Evolutionary conservation across 2,888 invertebrate genomes (phyloP), one percentile per base, ranked within the genome.

Genomic region (Kryphioiulus occultus): DNA sequence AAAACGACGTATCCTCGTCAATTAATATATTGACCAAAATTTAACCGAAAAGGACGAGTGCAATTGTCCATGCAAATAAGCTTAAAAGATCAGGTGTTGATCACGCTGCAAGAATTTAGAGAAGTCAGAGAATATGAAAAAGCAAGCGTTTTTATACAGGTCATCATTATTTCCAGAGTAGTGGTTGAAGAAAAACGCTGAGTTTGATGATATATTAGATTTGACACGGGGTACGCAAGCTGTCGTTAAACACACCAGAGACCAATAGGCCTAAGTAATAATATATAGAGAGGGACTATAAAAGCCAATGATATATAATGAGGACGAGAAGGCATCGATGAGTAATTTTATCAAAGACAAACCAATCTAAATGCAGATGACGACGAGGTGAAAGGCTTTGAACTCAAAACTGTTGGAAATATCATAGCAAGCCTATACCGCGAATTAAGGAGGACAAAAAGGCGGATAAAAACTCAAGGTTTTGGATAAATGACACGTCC

Each of bases 321-420:
- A 78, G 78, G 78, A 78, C 26, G 78, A 78, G 78, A 78, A 78
- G 78, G 78, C 78, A 78, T 78, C 78, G 78, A 78, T 78, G 85
- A 39, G 44, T 85, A 85, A 85, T 85, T 85, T 85, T 39, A 44
- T 85, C 85, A 85, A 85, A 85, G 85, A 85, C 85, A 85, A 85
- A 85, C 85, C 85, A 85, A 85, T 85, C 85, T 85, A 85, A 85
- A 85, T 85, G 85, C 85, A 85, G 85, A 85, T 85, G 78, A 78
- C 78, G 78, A 78, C 17, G 78, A 78, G 78, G 39, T 35, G 32
- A 85, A 85, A 42, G n/a, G 85, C 85, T 85, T 85, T 39, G 39
- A 44, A 85, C 85, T 85, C 42, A 85, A 85, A 78, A 78, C 78
- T 78, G 78, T 78, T 78, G 26, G 78, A 68, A 78, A 78, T 78